phyloP scores from a whole-genome alignment of 2,888 invertebrate genomes.

The Platerodrilus igneus region DNA sequence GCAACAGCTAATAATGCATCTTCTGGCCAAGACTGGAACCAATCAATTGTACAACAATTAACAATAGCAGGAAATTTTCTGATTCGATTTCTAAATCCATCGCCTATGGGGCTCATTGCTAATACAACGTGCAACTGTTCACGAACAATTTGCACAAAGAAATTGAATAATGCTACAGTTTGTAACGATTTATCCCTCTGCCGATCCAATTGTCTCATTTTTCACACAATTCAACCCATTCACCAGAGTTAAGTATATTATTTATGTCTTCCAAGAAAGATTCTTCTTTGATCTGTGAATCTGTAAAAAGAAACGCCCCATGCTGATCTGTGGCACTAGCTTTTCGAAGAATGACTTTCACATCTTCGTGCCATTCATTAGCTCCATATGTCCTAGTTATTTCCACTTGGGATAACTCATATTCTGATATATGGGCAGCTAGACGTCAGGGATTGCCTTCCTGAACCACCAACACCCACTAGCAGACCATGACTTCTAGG shows the following conservation, averaged over 20 bases:
- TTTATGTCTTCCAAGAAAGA: slow-evolving; percentile 90
- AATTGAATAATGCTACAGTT: slow-evolving; percentile 87
- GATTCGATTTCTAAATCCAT: slow-evolving; percentile 73
- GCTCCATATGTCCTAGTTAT: slow-evolving; percentile 81
- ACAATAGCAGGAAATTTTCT: slow-evolving; percentile 90
- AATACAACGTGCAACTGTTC: slow-evolving; percentile 88
- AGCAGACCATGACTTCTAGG: slow-evolving; percentile 86
- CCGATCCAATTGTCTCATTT: slow-evolving; percentile 86
- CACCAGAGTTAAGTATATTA: slow-evolving; percentile 88
- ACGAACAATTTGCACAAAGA: slow-evolving; percentile 81
- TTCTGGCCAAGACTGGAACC: slow-evolving; percentile 94
- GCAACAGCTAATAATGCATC: slow-evolving; percentile 89
- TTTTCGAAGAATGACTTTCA: slow-evolving; percentile 75
- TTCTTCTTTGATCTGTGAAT: slow-evolving; percentile 91
- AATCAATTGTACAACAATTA: slow-evolving; percentile 94
- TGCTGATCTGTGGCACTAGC: slow-evolving; percentile 80
- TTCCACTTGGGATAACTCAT: slow-evolving; percentile 88
- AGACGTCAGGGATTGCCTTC: slow-evolving; percentile 86
- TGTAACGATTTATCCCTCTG: slow-evolving; percentile 80
- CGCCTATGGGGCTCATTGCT: slow-evolving; percentile 88
- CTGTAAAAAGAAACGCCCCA: slow-evolving; percentile 86
- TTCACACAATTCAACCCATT: slow-evolving; percentile 85
- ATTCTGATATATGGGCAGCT: slow-evolving; percentile 90
- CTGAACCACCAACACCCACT: slow-evolving; percentile 91
- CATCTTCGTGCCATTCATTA: slow-evolving; percentile 87